A percentile compares a stretch with the other conserved stretches of the same genome.
These are phyloP conservation scores for Galerucella calmariensis DNA, from an alignment of 2,888 invertebrate species.

Conservation along the genomic window DNA sequence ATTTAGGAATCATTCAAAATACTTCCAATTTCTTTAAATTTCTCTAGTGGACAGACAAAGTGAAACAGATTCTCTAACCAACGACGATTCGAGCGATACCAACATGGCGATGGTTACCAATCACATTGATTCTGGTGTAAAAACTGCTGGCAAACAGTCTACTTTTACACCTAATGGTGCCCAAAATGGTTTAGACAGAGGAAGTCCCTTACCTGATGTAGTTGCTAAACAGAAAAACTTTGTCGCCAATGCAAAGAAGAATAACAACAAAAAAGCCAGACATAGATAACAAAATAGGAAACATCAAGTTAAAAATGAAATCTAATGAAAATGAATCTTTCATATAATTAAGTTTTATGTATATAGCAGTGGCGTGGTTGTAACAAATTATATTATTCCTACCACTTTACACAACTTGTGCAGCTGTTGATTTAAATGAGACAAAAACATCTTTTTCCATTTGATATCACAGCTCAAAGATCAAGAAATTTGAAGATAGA, in stretches of 20 bases:
- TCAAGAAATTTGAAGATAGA: no score
- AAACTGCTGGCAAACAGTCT: slow-evolving; percentile 63
- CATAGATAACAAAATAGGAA: slow-evolving; percentile 72
- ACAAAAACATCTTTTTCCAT: no score
- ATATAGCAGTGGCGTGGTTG: background rate
- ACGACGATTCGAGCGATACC: slow-evolving; percentile 78
- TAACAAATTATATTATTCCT: no score
- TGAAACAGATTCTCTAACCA: slow-evolving; percentile 88
- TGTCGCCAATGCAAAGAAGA: slow-evolving; percentile 75
- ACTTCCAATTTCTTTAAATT: slow-evolving; percentile 1
- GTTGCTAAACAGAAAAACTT: slow-evolving; percentile 73
- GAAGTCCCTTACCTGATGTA: slow-evolving; percentile 71
- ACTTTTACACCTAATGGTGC: slow-evolving; percentile 59
- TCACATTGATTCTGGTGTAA: slow-evolving; percentile 60
- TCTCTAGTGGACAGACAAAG: slow-evolving; percentile 81
- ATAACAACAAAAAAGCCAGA: slow-evolving; percentile 82
- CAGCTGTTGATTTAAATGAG: no score
- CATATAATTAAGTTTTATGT: background rate
- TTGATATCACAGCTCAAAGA: no score
- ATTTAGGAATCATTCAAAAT: background rate
- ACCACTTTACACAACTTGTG: no score
- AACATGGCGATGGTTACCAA: slow-evolving; percentile 66
- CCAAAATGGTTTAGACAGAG: slow-evolving; percentile 62
- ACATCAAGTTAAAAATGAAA: background rate
- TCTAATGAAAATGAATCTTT: background rate